Conservation (phyloP, 2,113 vertebrate species). For the Phylloscopus trochiloides region DNA sequence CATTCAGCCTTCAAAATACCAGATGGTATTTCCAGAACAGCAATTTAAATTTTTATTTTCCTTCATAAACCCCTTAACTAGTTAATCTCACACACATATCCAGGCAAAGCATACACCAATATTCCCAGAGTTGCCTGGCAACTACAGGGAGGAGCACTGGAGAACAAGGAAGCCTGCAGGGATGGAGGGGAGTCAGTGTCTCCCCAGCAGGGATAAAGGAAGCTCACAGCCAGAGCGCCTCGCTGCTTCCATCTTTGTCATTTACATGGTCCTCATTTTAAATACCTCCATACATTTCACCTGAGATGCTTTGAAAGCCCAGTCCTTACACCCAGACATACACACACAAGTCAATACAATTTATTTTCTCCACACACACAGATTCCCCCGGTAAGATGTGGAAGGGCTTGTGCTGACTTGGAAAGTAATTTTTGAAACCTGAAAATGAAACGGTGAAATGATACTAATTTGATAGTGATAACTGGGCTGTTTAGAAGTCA, state of each 20-base stretch:
- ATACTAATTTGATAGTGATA: neutral
- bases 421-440: neutral
- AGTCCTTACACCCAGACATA: neutral
- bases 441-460: neutral
- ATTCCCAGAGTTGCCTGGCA: slow-evolving; percentile 80
- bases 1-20: slow-evolving; percentile 43
- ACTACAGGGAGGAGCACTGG: slow-evolving; percentile 71
- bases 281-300: neutral
- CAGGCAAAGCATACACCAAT: slow-evolving; percentile 55
- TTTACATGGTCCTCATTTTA: neutral
- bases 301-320: neutral
- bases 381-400: neutral
- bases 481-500: neutral
- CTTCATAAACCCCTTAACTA: slow-evolving; percentile 73
- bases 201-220: slow-evolving; percentile 56
- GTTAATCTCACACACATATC: slow-evolving; percentile 68
- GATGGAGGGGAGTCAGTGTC: slow-evolving; percentile 57
- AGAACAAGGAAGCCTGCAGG: slow-evolving; percentile 67
- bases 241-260: neutral
- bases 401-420: neutral
- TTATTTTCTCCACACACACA: neutral
- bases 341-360: neutral
- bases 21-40: slow-evolving; percentile 60
- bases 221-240: slow-evolving; percentile 19
- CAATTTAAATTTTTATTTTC: slow-evolving; percentile 70